phyloP scores from a whole-genome alignment of 2,888 invertebrate species.

The Dusona sp. region DNA sequence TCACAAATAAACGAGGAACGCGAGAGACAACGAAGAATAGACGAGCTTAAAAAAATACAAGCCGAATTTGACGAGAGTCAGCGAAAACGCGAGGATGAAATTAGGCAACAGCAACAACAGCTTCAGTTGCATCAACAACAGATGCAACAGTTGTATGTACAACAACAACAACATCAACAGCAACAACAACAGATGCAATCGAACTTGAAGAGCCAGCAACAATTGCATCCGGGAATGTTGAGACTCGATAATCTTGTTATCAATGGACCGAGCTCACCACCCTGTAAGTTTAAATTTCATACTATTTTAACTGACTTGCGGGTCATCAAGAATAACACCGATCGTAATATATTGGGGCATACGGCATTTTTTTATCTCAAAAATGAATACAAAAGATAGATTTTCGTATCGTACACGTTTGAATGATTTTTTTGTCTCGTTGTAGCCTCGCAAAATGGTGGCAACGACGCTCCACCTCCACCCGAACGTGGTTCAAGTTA shows the following conservation, averaged over 20 bases:
- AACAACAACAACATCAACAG: slow-evolving; percentile 74
- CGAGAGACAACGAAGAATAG: slow-evolving; percentile 85
- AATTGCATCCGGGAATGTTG: slow-evolving; percentile 81
- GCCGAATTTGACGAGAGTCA: slow-evolving; percentile 86
- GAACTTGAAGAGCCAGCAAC: slow-evolving; percentile 74
- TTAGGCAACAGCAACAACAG: slow-evolving; percentile 84
- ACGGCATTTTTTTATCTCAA: too few species aligned
- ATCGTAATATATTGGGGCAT: too few species aligned
- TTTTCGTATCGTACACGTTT: background rate
- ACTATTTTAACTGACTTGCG: background rate
- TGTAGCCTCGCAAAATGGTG: slow-evolving; percentile 79
- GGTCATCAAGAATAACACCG: too few species aligned
- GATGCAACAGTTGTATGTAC: slow-evolving; percentile 69
- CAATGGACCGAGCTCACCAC: slow-evolving; percentile 81
- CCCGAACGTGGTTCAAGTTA: slow-evolving; percentile 96
- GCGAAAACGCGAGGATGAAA: slow-evolving; percentile 85
- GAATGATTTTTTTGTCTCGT: slow-evolving; percentile 7
- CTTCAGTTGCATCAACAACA: slow-evolving; percentile 84
- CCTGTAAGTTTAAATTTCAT: slow-evolving; percentile 63
- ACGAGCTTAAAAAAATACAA: slow-evolving; percentile 86
- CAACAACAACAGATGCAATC: slow-evolving; percentile 79
- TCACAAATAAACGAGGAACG: slow-evolving; percentile 82
- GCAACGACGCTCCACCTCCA: slow-evolving; percentile 87
- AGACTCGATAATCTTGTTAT: slow-evolving; percentile 83
- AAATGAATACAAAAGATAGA: too few species aligned